Percentiles rank a stretch among this genome's conserved stretches.
Conservation (phyloP, 2,113 vertebrate species). For the Antigone vipio region DNA sequence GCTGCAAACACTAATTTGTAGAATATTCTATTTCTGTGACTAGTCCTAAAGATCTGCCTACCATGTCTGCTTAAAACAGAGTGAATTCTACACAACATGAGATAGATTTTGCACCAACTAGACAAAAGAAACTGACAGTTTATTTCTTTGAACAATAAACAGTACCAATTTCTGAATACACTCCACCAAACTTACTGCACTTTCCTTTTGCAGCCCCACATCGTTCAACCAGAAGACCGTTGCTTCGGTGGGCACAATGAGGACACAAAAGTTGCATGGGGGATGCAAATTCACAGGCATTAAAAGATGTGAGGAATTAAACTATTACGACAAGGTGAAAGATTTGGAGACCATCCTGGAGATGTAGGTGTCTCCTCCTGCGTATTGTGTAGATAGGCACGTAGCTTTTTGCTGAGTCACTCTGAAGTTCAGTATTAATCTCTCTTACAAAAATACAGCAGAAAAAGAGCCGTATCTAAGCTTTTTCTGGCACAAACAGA, state of each 20-base stretch:
- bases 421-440: background rate
- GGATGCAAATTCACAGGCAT: background rate
- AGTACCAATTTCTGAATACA: rapidly evolving
- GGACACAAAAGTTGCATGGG: background rate
- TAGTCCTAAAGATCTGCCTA: background rate
- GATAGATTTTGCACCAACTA: background rate
- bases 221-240: background rate
- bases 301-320: background rate
- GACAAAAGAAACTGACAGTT: background rate
- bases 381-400: background rate
- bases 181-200: background rate
- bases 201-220: background rate
- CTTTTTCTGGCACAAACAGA: background rate
- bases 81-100: background rate
- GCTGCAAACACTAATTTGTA: background rate
- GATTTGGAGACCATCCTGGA: background rate
- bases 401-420: background rate
- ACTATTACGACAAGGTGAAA: background rate
- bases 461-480: background rate
- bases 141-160: background rate
- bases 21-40: background rate
- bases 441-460: background rate
- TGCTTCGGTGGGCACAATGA: background rate
- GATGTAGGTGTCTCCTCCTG: background rate
- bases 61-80: background rate